These are phyloP conservation scores for Caenorhabditis auriculariae DNA, from an alignment of 2,888 invertebrate genomes.

Conservation along the genomic window DNA sequence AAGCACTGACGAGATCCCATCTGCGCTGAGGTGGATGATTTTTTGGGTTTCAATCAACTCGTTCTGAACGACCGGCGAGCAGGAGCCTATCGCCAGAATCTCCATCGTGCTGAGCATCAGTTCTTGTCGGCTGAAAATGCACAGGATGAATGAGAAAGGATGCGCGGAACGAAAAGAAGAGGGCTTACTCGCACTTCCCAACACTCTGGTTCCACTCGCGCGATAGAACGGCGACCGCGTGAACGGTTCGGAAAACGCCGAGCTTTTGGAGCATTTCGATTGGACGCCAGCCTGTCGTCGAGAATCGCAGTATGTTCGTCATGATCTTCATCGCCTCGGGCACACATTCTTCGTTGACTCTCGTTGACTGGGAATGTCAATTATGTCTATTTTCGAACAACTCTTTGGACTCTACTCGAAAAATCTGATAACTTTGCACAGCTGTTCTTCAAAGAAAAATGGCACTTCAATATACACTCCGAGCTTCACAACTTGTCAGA, in stretches of 20 bases:
- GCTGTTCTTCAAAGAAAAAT: background rate
- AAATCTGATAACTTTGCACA: background rate
- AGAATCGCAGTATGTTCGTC: constrained; percentile 69
- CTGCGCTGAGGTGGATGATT: background rate
- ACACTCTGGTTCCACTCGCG: constrained; percentile 15
- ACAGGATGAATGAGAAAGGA: background rate
- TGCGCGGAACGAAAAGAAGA: background rate
- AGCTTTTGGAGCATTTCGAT: constrained; percentile 83
- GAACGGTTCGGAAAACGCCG: constrained; percentile 76
- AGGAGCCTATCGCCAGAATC: constrained; percentile 78
- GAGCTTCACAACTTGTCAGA: no score
- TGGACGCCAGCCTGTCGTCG: constrained; percentile 74
- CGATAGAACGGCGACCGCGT: constrained; percentile 74
- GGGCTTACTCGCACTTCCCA: constrained; percentile 5
- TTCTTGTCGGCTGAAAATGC: constrained; percentile 69
- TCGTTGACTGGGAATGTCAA: constrained; percentile 66
- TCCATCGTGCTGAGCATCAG: constrained; percentile 79
- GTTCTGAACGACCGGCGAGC: constrained; percentile 10
- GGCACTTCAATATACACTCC: no score
- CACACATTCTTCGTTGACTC: constrained; percentile 77
- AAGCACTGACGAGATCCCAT: constrained; percentile 4
- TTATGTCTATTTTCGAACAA: background rate
- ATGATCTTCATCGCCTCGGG: constrained; percentile 82
- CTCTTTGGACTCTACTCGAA: background rate
- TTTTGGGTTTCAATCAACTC: constrained; percentile 11